phyloP scores from a whole-genome alignment of 2,113 vertebrate species.

The Neodontobutis hainanensis region DNA sequence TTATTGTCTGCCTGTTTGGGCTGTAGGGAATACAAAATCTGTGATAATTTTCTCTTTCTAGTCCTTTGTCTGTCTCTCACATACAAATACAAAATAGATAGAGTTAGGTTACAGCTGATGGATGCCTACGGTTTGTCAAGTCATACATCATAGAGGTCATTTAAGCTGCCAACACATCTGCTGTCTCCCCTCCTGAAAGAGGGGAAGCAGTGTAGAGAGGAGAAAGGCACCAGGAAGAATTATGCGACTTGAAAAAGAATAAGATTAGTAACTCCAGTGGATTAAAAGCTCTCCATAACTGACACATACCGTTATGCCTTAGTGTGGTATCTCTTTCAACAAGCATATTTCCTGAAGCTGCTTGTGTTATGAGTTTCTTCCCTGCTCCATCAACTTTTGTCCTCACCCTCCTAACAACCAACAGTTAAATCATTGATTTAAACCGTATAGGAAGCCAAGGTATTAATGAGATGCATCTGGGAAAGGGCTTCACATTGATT shows the following conservation, averaged over 20 bases:
- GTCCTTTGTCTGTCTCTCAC: constrained; percentile 22
- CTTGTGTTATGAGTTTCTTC: constrained; percentile 49
- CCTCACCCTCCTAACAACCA: constrained; percentile 38
- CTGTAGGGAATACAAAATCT: constrained; percentile 57
- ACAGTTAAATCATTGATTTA: constrained; percentile 55
- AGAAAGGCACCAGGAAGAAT: constrained; percentile 51
- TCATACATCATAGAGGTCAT: constrained; percentile 71
- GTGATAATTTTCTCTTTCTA: constrained; percentile 33
- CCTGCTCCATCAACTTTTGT: constrained; percentile 43
- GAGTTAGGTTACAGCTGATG: constrained; percentile 50
- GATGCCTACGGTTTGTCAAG: constrained; percentile 61
- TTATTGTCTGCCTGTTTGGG: constrained; percentile 24
- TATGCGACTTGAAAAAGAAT: constrained; percentile 60
- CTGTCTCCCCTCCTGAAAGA: constrained; percentile 58
- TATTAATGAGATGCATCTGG: constrained; percentile 43
- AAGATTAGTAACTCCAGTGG: constrained; percentile 64
- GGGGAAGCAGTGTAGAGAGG: constrained; percentile 62
- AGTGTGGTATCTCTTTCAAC: constrained; percentile 38
- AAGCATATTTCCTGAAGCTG: constrained; percentile 35
- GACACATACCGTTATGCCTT: background rate
- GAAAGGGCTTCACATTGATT: constrained; percentile 38
- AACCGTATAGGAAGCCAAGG: background rate
- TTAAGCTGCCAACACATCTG: constrained; percentile 72
- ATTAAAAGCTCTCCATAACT: constrained; percentile 48
- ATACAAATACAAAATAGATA: constrained; percentile 29